Conservation (phyloP, 2,888 invertebrate species). For the Epinotia nisella region DNA sequence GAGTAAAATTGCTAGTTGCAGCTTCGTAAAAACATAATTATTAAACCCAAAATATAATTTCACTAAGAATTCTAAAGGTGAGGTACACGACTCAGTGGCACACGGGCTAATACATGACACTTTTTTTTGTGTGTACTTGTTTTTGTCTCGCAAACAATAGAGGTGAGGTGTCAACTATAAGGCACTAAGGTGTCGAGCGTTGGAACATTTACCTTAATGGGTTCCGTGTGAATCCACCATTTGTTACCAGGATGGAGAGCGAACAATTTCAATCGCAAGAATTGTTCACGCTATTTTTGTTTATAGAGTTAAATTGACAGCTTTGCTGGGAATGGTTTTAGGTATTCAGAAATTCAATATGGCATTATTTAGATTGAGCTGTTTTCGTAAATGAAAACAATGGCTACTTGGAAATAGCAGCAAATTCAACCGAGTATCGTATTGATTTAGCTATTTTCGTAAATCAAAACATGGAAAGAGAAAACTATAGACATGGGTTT, state of each 20-base stretch:
- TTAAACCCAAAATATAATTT: no score
- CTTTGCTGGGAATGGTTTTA: not conserved
- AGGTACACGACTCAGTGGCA: no score
- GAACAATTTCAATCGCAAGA: not conserved
- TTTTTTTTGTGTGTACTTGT: no score
- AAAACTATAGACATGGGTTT: no score
- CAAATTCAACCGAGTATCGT: not conserved
- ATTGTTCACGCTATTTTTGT: conserved; percentile 2
- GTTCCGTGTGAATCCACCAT: conserved; percentile 4
- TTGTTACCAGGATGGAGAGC: not conserved
- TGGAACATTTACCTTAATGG: no score
- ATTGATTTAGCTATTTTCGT: not conserved
- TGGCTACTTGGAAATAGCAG: not conserved
- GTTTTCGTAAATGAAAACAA: not conserved
- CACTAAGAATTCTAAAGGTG: no score
- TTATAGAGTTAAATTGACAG: not conserved
- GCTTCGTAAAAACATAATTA: no score
- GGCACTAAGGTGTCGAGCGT: no score
- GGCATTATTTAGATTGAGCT: not conserved
- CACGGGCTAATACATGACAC: no score
- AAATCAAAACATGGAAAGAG: not conserved
- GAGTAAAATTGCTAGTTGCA: no score
- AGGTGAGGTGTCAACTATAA: no score
- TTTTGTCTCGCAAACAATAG: no score
- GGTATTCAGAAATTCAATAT: not conserved